These are phyloP conservation scores for Acronicta leporina DNA, from an alignment of 2,888 invertebrate genomes.

Conservation along the genomic window DNA sequence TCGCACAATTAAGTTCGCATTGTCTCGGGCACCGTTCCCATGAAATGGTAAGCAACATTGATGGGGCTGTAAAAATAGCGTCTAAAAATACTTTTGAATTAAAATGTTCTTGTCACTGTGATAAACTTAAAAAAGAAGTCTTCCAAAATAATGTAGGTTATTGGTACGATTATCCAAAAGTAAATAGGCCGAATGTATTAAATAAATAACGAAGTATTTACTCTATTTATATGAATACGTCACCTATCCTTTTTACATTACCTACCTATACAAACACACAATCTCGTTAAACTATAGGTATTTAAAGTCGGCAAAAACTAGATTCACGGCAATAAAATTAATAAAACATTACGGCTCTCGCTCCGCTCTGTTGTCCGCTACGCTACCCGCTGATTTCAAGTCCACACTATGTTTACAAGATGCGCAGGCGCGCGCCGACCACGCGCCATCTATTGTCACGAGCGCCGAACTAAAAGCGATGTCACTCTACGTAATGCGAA, in stretches of 20 bases:
- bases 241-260: too few species aligned
- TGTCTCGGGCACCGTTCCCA: slow-evolving; percentile 84
- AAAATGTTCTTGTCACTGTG: too few species aligned
- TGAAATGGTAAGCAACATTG: slow-evolving; percentile 73
- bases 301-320: too few species aligned
- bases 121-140: too few species aligned
- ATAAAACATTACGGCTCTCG: background rate
- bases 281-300: too few species aligned
- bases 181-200: too few species aligned
- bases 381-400: slow-evolving; percentile 34
- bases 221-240: too few species aligned
- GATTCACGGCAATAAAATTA: background rate
- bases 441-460: slow-evolving; percentile 74
- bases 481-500: slow-evolving; percentile 70
- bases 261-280: too few species aligned
- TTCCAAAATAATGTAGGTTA: too few species aligned
- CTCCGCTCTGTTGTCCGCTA: slow-evolving; percentile 1
- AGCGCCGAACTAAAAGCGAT: slow-evolving; percentile 72
- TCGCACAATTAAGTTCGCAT: slow-evolving; percentile 86
- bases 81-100: too few species aligned
- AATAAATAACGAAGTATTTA: too few species aligned
- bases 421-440: slow-evolving; percentile 74
- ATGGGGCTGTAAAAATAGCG: slow-evolving; percentile 38
- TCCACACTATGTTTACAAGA: slow-evolving; percentile 50
- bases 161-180: too few species aligned